Base-by-base conservation (phyloP, 2,888 invertebrate genomes). In the Drosophila nigricruria region DNA sequence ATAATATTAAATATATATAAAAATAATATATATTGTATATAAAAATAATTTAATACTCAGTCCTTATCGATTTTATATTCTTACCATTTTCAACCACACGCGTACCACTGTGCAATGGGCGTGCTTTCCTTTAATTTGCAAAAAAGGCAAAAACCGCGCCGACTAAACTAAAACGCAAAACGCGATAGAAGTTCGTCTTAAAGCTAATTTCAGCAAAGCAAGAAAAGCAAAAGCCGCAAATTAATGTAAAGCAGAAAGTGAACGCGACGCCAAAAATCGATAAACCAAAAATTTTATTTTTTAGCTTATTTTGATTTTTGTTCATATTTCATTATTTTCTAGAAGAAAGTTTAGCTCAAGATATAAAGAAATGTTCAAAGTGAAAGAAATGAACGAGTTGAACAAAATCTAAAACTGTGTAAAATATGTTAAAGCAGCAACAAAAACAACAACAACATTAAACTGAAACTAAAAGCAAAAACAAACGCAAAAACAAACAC, bases 281-380 rank as follows among this genome's bases (percentile, higher is more conserved):
- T 66, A 66, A 72, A 43, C 36, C 47, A 40, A n/a, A 30, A 34
- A 42, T 60, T 71, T 64, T 53, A 16, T 43, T 47, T 58, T 60
- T 45, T 53, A 60, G 6, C 4, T 32, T 58, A 63, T 75, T 77
- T 69, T 16, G n/a, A 67, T 47, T 34, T 60, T 60, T 54, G 66
- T 52, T 54, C 36, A 67, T 64, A 66, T 75, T 77, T 66, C 60
- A 47, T 60, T 68, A 47, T 60, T 71, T 72, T 76, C 45, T 80
- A 79, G 81, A 79, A 78, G 79, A 79, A 79, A 81, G 82, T 79
- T 79, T 42, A 69, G 43, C 60, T 61, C 27, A 50, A 52, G 53
- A 34, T n/a, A 58, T 32, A 49, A 20, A 32, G 8, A 49, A 30
- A 49, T 49, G 12, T 49, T 10, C 34, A 52, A 58, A 73, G 73